Conservation (phyloP, 2,797 vertebrate species). For the Sebastes jordani region DNA sequence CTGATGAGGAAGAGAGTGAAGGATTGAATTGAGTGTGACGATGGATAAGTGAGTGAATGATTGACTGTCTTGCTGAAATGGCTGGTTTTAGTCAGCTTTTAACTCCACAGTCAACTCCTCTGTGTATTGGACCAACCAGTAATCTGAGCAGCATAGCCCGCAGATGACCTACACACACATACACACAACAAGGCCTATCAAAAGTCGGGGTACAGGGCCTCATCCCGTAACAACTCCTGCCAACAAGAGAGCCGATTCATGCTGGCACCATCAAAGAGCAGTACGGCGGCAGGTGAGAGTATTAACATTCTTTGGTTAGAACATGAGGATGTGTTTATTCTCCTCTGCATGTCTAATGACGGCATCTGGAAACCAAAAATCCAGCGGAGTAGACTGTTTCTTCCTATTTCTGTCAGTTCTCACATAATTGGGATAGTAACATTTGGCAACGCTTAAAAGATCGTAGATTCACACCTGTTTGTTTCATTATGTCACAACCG, state of each 20-base stretch:
- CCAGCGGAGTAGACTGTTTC: slow-evolving; percentile 9
- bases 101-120: slow-evolving; percentile 29
- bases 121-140: slow-evolving; percentile 29
- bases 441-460: slow-evolving; percentile 62
- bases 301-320: slow-evolving; percentile 67
- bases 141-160: slow-evolving; percentile 37
- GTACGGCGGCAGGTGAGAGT: slow-evolving; percentile 71
- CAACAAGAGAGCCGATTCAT: slow-evolving; percentile 54
- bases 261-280: slow-evolving; percentile 75
- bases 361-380: slow-evolving; percentile 64
- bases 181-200: slow-evolving; percentile 26
- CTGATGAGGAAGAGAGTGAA: background rate
- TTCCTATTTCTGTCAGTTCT: slow-evolving; percentile 36
- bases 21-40: background rate
- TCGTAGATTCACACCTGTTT: slow-evolving; percentile 43
- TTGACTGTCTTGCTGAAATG: slow-evolving; percentile 5
- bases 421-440: slow-evolving; percentile 48
- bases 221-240: slow-evolving; percentile 59
- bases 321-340: slow-evolving; percentile 70
- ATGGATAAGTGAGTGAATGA: background rate
- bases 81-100: slow-evolving; percentile 25
- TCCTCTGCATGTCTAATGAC: slow-evolving; percentile 57
- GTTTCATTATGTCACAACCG: slow-evolving; percentile 51
- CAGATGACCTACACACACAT: slow-evolving; percentile 12
- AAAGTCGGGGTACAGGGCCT: slow-evolving; percentile 31